Conservation (phyloP, 2,113 vertebrate genomes). For the Nyctereutes procyonoides region DNA sequence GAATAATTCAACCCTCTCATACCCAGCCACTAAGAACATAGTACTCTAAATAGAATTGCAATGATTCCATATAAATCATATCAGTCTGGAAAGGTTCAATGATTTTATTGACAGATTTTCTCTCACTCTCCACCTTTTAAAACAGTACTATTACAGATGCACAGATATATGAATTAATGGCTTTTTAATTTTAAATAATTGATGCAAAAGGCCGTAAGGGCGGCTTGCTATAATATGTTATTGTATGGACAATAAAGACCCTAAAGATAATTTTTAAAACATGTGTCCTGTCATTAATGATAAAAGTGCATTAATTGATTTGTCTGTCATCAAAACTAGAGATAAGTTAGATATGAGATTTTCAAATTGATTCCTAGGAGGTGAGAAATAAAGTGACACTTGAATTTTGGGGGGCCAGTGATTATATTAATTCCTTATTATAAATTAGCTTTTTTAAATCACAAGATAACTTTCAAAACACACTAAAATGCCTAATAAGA, state of each 20-base stretch:
- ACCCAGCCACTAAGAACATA: conserved; percentile 79
- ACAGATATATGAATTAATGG: conserved; percentile 69
- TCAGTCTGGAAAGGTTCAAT: conserved; percentile 68
- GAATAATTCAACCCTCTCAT: conserved; percentile 74
- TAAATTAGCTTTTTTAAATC: not conserved
- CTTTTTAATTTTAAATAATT: conserved; percentile 77
- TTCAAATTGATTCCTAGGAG: not conserved
- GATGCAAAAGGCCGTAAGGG: conserved; percentile 41
- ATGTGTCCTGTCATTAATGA: conserved; percentile 18
- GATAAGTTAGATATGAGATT: not conserved
- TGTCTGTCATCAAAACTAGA: not conserved
- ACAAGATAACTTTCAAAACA: not conserved
- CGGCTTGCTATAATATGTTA: conserved; percentile 43
- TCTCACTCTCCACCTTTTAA: conserved; percentile 39
- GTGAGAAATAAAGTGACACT: not conserved
- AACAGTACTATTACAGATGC: conserved; percentile 48
- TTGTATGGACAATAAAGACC: conserved; percentile 35
- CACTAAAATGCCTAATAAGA: not conserved
- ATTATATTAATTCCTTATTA: not conserved
- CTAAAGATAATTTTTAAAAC: conserved; percentile 36
- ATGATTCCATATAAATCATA: conserved; percentile 73
- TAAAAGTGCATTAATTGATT: conserved; percentile 54
- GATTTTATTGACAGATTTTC: conserved; percentile 72
- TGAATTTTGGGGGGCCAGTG: not conserved
- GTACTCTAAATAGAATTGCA: conserved; percentile 76